Evolutionary conservation across 2,113 vertebrate genomes (phyloP).

Genomic region (Stegastes partitus): DNA sequence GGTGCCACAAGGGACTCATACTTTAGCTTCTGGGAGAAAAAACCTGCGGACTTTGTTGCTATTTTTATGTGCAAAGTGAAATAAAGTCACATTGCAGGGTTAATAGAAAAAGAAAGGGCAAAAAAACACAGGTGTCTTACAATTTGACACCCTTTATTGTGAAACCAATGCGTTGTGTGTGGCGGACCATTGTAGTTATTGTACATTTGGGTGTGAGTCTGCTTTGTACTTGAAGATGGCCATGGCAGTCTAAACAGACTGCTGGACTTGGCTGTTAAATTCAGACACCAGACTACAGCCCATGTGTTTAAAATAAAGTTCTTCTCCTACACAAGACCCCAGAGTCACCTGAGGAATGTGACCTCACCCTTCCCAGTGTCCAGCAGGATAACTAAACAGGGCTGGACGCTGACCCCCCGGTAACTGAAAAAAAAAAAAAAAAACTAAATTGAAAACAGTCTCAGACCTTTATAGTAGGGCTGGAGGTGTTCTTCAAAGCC

Average conservation of each 20-base stretch:
- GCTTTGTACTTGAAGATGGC: conserved; percentile 12
- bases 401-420: conserved; percentile 43
- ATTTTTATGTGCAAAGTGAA: too few species aligned
- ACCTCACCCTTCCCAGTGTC: conserved; percentile 70
- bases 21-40: too few species aligned
- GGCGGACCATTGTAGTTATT: too few species aligned
- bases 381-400: conserved; percentile 71
- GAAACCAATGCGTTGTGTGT: too few species aligned
- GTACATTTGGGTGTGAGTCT: too few species aligned
- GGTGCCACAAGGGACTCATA: too few species aligned
- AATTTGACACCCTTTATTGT: too few species aligned
- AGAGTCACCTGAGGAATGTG: conserved; percentile 78
- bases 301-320: conserved; percentile 78
- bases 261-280: not conserved
- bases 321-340: conserved; percentile 57
- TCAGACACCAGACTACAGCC: conserved; percentile 19
- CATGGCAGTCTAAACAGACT: conserved; percentile 25
- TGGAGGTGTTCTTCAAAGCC: conserved; percentile 68
- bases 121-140: too few species aligned
- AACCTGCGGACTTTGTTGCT: too few species aligned
- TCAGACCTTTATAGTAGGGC: conserved; percentile 3
- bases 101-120: too few species aligned
- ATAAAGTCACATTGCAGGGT: too few species aligned
- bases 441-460: conserved; percentile 75
- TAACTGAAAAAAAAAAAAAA: conserved; percentile 1